A percentile compares a stretch with the other conserved stretches of the same genome.
Conservation (phyloP, 2,113 vertebrate species). For the Procavia capensis region DNA sequence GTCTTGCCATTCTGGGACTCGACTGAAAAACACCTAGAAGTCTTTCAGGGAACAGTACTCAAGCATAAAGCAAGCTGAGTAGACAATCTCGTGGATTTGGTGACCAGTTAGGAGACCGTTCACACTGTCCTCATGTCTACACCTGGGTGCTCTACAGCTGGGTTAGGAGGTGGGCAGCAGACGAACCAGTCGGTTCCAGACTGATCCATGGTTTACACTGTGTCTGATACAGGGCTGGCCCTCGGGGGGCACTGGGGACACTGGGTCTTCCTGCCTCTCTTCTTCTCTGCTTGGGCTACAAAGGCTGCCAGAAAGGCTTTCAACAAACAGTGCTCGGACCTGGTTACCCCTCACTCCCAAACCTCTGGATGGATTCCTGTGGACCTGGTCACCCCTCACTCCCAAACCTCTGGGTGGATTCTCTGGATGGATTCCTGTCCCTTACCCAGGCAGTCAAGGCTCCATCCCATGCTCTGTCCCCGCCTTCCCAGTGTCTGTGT, state of each 20-base stretch:
- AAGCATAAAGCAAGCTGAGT: not conserved
- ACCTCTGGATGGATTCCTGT: no score
- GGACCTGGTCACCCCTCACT: no score
- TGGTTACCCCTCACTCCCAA: not conserved
- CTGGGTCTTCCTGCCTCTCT: not conserved
- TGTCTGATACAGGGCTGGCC: not conserved
- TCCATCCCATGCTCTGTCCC: no score
- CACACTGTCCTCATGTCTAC: fast-evolving
- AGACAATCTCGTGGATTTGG: not conserved
- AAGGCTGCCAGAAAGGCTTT: not conserved
- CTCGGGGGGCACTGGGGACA: fast-evolving
- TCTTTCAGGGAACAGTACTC: not conserved
- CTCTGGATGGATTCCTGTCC: not conserved
- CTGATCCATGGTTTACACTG: no score
- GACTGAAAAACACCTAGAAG: not conserved
- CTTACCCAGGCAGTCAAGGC: not conserved
- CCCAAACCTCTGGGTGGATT: not conserved
- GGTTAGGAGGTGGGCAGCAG: not conserved
- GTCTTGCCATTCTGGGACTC: not conserved
- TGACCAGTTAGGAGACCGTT: no score
- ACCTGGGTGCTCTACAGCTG: no score
- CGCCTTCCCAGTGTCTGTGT: not conserved
- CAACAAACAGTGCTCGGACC: not conserved
- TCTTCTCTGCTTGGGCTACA: not conserved
- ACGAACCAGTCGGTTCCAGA: not conserved